Base-by-base conservation (phyloP, 2,797 vertebrate species). In the Acestrorhynchus altus region DNA sequence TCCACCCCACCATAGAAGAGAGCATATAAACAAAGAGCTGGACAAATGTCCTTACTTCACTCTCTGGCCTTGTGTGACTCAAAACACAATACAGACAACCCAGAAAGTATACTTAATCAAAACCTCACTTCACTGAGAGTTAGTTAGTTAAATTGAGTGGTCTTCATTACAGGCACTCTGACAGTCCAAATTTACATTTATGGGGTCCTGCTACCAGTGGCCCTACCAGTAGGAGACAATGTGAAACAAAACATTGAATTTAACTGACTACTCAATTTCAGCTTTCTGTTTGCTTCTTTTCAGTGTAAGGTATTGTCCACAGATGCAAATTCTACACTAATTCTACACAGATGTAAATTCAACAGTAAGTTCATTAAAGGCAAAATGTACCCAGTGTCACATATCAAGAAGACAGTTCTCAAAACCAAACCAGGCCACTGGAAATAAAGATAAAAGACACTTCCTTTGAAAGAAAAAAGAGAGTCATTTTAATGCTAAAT, bases 1-100 rank as follows among this genome's bases (percentile, higher is more conserved):
- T 90, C 90, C 87, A 91, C 88, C 82, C 85, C 86, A 66, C 79
- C 82, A 84, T 73, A 76, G 77, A 85, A 83, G 89, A 88, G 79
- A 80, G 89, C 81, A 68, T 24, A 79, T 65, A 60, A 52, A 76
- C 89, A 88, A 87, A 86, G 86, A 87, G 76, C 85, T 35, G 31
- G 71, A 57, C 49, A 75, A 75, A 52, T 56, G 66, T 65, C 47
- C 24, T n/a, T n/a, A n/a, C n/a, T n/a, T n/a, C n/a, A n/a, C n/a
- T n/a, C n/a, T n/a, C n/a, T n/a, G n/a, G n/a, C n/a, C n/a, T n/a
- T n/a, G n/a, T 67, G 12, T 84, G 78, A 81, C 56, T 85, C 85
- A 18, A 4, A n/a, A 10, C 22, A 64, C 18, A 5, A 52, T 2
- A 12, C 60, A 28, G 54, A 46, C 42, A 1, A 16, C 15, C 8